Conservation (phyloP, 2,113 vertebrate species). For the Halcyon senegalensis region DNA sequence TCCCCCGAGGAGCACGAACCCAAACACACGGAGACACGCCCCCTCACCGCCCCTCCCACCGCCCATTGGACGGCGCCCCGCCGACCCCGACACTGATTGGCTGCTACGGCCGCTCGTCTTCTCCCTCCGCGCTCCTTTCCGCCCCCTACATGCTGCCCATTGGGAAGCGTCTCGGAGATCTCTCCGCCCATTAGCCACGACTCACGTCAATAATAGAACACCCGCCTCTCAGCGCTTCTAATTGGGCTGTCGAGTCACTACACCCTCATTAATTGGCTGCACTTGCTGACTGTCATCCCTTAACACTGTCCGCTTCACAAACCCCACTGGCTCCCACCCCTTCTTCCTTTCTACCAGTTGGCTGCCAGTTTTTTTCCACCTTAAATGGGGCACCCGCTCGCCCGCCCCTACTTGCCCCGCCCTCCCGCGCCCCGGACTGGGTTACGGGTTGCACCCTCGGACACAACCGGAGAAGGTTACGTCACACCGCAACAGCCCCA, state of each 20-base stretch:
- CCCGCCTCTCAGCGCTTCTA: accelerated
- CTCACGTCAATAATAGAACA: neutral
- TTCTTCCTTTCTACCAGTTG: neutral
- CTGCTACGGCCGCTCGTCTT: neutral
- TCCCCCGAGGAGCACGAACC: slow-evolving; percentile 80
- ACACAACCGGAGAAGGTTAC: neutral
- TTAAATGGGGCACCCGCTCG: neutral
- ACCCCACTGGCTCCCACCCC: neutral
- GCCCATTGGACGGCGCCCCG: slow-evolving; percentile 55
- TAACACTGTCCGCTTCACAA: neutral
- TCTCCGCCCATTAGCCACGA: neutral
- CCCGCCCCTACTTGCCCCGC: neutral
- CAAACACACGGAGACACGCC: slow-evolving; percentile 77
- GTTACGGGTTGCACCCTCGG: neutral
- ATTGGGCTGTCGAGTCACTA: neutral
- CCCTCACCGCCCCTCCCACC: neutral
- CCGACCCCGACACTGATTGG: slow-evolving; percentile 27
- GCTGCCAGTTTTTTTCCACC: neutral
- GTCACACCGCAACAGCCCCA: neutral
- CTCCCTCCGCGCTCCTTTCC: slow-evolving; percentile 27
- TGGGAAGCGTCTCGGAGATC: neutral
- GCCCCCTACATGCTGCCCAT: slow-evolving; percentile 33
- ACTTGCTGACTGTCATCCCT: neutral
- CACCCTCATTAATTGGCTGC: neutral
- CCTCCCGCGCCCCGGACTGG: neutral